Evolutionary conservation across 2,888 invertebrate species (phyloP).

Genomic region (Bellardia pandia): DNA sequence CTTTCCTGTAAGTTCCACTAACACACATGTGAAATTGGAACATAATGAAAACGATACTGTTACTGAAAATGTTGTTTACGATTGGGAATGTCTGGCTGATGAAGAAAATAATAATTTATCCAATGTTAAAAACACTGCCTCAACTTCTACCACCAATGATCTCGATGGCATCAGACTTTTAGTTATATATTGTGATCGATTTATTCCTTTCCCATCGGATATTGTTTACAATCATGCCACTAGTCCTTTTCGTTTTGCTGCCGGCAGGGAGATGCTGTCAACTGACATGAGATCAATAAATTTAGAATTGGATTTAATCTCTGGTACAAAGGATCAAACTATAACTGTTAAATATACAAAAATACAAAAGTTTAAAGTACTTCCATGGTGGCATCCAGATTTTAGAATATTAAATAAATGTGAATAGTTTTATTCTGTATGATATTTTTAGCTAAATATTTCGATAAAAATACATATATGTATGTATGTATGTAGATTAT

Average conservation of each 20-base stretch:
- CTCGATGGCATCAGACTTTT: constrained; percentile 87
- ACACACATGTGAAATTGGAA: constrained; percentile 79
- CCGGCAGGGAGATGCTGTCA: constrained; percentile 83
- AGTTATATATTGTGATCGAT: constrained; percentile 81
- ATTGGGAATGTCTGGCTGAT: constrained; percentile 79
- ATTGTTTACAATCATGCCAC: constrained; percentile 76
- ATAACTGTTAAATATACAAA: constrained; percentile 85
- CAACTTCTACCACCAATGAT: not conserved
- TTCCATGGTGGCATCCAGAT: constrained; percentile 89
- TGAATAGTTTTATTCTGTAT: constrained; percentile 4
- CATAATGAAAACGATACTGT: not conserved
- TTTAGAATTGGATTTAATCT: constrained; percentile 86
- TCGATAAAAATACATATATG: too few species aligned
- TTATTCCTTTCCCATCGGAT: constrained; percentile 78
- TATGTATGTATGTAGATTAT: too few species aligned
- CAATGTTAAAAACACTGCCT: constrained; percentile 79
- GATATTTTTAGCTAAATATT: too few species aligned
- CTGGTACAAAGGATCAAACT: constrained; percentile 78
- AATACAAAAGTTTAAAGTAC: constrained; percentile 85
- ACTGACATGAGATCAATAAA: constrained; percentile 85
- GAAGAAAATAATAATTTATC: constrained; percentile 75
- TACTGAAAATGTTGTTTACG: constrained; percentile 76
- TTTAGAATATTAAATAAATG: constrained; percentile 79
- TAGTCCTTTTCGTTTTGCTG: constrained; percentile 76
- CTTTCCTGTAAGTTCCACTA: constrained; percentile 72